Conservation (phyloP, 1,140 invertebrate species). For the Orchesella cincta region DNA sequence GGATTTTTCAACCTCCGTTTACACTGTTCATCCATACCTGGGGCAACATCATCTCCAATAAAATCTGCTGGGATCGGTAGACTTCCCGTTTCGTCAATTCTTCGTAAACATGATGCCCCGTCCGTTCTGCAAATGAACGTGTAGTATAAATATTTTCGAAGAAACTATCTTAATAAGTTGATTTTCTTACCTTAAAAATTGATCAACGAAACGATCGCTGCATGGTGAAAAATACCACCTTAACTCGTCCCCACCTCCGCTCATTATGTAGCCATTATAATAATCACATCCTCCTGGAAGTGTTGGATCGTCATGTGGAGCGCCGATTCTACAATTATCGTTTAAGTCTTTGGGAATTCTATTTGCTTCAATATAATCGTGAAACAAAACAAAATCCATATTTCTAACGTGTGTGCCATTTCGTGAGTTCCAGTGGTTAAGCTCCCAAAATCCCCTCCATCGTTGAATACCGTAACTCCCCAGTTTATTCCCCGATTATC, state of each 20-base stretch:
- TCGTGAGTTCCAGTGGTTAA: slow-evolving; percentile 34
- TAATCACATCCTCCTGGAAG: slow-evolving; percentile 14
- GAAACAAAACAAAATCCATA: background rate
- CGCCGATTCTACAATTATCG: slow-evolving; percentile 10
- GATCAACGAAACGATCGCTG: slow-evolving; percentile 7
- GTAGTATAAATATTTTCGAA: background rate
- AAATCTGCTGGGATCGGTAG: background rate
- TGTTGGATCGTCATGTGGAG: slow-evolving; percentile 31
- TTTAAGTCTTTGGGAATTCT: background rate
- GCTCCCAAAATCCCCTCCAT: slow-evolving; percentile 30
- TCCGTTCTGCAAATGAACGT: background rate
- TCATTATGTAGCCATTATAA: slow-evolving; percentile 30
- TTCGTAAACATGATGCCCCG: slow-evolving; percentile 1
- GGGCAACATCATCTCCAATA: background rate
- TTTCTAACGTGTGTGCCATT: slow-evolving; percentile 33
- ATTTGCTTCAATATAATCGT: background rate
- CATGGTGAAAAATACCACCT: slow-evolving; percentile 28
- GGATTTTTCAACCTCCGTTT: background rate
- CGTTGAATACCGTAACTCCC: slow-evolving; percentile 15
- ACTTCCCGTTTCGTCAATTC: background rate
- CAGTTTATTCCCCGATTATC: background rate
- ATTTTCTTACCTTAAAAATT: slow-evolving; percentile 15
- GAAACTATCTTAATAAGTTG: background rate
- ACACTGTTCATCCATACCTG: slow-evolving; percentile 30
- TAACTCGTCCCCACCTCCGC: background rate